Base-by-base conservation (phyloP, 1,140 invertebrate genomes). In the Drusus annulatus region DNA sequence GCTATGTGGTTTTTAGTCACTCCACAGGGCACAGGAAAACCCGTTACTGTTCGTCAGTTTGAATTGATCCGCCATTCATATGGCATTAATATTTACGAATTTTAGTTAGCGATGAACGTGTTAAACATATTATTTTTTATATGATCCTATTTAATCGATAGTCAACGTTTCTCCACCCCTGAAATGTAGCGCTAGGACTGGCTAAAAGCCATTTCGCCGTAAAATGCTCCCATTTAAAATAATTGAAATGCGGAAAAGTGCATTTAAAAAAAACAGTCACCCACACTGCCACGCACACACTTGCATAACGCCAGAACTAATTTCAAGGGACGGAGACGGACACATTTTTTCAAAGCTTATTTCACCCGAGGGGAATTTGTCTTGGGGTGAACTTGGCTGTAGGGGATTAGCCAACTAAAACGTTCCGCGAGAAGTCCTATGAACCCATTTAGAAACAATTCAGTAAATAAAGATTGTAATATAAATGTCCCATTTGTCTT, bases 201-300 rank as follows among this genome's bases (percentile, higher is more conserved):
- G 25, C n/a, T 73, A 76, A 25, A 80, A 80, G 1, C 28, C 79
- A 80, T 80, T 80, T 63, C 76, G 54, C 75, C 81, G 76, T 82
- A 82, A 82, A 80, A 82, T 76, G 56, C 74, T 80, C 79, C 80
- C 79, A 74, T 83, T 83, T 83, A 80, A 83, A 83, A 83, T 83
- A 83, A 83, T 83, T 83, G 81, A 83, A 83, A 83, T 80, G 79
- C 81, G 76, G 76, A 83, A 83, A 83, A 83, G 76, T 83, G 81
- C 81, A 83, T 83, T 79, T 52, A 76, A 77, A 82, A n/a, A 82
- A 83, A 83, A 74, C 60, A 54, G 65, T 75, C 21, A 80, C 78
- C 78, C 78, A 80, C 58, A 74, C 52, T 54, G 52, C 19, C 25
- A 36, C 65, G 19, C 65, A 17, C 60, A 45, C 23, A 63, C 60